phyloP scores from a whole-genome alignment of 2,113 vertebrate genomes.

The Saguinus midas region DNA sequence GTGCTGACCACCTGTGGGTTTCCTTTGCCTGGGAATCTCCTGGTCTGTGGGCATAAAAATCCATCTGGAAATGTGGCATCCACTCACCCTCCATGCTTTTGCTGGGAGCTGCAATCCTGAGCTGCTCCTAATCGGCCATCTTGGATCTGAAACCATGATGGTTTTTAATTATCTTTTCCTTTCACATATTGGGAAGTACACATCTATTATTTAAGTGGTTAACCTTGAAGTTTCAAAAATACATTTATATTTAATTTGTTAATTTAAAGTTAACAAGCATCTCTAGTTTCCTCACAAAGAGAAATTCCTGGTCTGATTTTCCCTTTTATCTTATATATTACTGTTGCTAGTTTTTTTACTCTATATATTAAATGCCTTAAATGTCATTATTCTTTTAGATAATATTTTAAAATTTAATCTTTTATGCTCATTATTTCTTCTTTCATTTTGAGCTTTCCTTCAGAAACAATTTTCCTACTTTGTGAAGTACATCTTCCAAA shows the following conservation, averaged over 20 bases:
- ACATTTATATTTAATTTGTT: background rate
- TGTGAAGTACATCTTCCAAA: background rate
- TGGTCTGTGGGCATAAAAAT: too few species aligned
- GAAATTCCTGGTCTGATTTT: background rate
- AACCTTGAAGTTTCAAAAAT: background rate
- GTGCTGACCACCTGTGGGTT: too few species aligned
- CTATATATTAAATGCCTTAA: background rate
- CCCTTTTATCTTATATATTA: background rate
- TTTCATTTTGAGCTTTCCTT: background rate
- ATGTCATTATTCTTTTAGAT: background rate
- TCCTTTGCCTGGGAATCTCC: too few species aligned
- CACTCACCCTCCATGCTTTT: too few species aligned
- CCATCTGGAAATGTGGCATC: too few species aligned
- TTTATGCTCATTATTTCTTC: background rate
- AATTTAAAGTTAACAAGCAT: background rate
- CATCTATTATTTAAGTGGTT: background rate
- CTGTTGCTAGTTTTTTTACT: background rate
- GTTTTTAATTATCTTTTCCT: background rate
- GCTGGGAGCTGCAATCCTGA: too few species aligned
- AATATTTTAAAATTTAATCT: background rate
- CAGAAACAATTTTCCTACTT: background rate
- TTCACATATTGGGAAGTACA: background rate
- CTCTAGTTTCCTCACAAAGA: background rate
- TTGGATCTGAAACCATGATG: too few species aligned
- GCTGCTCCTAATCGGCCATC: too few species aligned